Evolutionary conservation across 2,888 invertebrate genomes (phyloP), one percentile per base, ranked within the genome.

Genomic region (Tromatobia lineatoria): DNA sequence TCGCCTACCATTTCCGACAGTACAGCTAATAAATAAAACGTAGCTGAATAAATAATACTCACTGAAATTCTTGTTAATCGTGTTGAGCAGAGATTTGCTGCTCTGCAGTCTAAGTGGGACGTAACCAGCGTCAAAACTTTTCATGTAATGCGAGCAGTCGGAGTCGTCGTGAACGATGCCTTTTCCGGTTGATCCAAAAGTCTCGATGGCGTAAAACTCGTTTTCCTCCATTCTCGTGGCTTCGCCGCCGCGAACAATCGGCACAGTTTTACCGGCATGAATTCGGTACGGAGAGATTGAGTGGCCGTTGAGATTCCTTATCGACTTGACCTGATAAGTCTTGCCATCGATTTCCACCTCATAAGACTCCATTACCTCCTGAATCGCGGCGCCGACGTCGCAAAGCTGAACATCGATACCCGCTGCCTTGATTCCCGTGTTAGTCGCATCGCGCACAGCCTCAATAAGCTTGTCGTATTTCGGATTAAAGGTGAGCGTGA

Each of bases 61-160:
- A 93, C 99, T 96, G 94, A 99, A 99, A 94, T 99, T 97, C 93
- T 99, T 98, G 94, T 99, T 99, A 93, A 99, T 99, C 69, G 97
- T 95, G 92, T 97, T 98, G 89, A 99, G 94, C 59, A 99, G 95
- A 79, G 97, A 96, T 94, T 99, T 99, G 20, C 99, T 99, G 81
- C 98, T 98, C 91, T 98, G 97, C 91, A 99, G 94, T 92, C 98
- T 96, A 79, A 99, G 94, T 20, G 99, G 99, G 79, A 99, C 98
- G 93, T 97, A 99, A 87, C 96, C 96, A 89, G 97, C 97, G 91
- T 99, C 99, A 93, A 97, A 99, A 94, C 99, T 99, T 94, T 99
- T 99, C 99, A 99, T 99, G 94, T 99, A 99, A 94, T 99, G 99
- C 18, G 99, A 99, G 90, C 98, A 98, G 92, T 99, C 99, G 98